These are phyloP conservation scores for Trachymyrmex septentrionalis DNA, from an alignment of 1,140 invertebrate species.

Conservation along the genomic window DNA sequence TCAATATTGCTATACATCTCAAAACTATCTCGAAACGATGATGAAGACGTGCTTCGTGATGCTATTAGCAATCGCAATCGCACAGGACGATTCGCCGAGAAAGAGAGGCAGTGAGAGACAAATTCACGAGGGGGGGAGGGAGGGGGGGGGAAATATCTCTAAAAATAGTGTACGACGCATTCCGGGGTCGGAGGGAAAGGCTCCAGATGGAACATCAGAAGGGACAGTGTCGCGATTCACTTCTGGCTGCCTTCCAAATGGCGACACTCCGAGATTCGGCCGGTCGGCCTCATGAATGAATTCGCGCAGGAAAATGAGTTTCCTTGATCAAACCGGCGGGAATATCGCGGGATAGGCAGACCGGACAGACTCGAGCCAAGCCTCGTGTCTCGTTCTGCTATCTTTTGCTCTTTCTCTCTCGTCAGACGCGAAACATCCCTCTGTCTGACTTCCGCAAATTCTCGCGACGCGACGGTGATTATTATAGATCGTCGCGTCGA, in stretches of 20 bases:
- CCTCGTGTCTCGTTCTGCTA: slow-evolving; percentile 3
- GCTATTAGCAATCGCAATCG: slow-evolving; percentile 50
- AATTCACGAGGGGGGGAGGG: slow-evolving; percentile 14
- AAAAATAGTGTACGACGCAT: slow-evolving; percentile 76
- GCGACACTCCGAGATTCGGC: slow-evolving; percentile 28
- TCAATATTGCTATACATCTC: neutral
- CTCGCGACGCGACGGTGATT: slow-evolving; percentile 20
- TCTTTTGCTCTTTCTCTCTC: slow-evolving; percentile 14
- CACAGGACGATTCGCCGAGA: slow-evolving; percentile 18
- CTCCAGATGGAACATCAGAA: slow-evolving; percentile 70
- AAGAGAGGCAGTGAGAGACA: slow-evolving; percentile 30
- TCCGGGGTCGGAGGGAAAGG: slow-evolving; percentile 62
- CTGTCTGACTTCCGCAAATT: slow-evolving; percentile 21
- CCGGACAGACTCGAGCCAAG: slow-evolving; percentile 53
- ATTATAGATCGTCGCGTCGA: slow-evolving; percentile 55
- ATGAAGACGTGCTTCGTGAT: slow-evolving; percentile 29
- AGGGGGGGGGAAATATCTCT: slow-evolving; percentile 48
- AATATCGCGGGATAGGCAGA: slow-evolving; percentile 46
- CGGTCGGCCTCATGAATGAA: slow-evolving; percentile 69
- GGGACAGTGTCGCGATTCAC: slow-evolving; percentile 75
- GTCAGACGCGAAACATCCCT: slow-evolving; percentile 10
- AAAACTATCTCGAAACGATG: neutral
- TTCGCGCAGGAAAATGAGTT: slow-evolving; percentile 49
- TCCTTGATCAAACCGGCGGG: slow-evolving; percentile 25
- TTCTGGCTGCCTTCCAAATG: slow-evolving; percentile 74